Evolutionary conservation across 2,113 vertebrate genomes (phyloP), one percentile per base, ranked within the genome.

Genomic region (Psilopsiagon aurifrons): DNA sequence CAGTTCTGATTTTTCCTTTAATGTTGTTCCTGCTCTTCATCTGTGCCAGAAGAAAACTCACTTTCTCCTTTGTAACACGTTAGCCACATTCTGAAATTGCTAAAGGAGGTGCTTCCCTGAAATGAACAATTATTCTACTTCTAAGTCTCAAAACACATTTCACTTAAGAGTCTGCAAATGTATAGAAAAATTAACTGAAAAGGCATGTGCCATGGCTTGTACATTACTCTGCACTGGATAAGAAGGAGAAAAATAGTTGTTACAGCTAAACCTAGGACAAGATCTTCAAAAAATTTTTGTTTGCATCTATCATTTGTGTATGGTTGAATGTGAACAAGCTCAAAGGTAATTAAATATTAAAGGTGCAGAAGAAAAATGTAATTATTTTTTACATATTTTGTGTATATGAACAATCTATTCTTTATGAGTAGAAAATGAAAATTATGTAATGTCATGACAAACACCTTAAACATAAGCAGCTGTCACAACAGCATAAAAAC

Each of bases 111-210:
- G 13, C 4, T 82, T 6, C n/a, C 37, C 31, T 69, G 52, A 55
- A 92, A 91, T 13, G 14, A 76, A 15, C 49, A 9, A 39, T 60
- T 95, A 24, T 89, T 74, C 57, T 86, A 5, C 23, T 64, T 91
- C 57, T 79, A 63, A 29, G 8, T 92, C 83, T 85, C 11, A 6
- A 91, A 92, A 90, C 7, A 18, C 28, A n/a, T 33, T 52, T 25
- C 18, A n/a, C 23, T 80, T 75, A 71, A 41, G 37, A 88, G 63
- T 35, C 17, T 83, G 60, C 44, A 94, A 35, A 29, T 83, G 39
- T 41, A 62, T 20, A 88, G 66, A 78, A 80, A 94, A 92, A 74
- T 82, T 64, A 96, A 89, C 47, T 67, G 54, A 94, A 91, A 87
- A 75, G 31, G 25, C 43, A 14, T 41, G 20, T 76, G 25, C 80